These are phyloP conservation scores for Drosophila mimica DNA, from an alignment of 2,888 invertebrate species.

Conservation along the genomic window DNA sequence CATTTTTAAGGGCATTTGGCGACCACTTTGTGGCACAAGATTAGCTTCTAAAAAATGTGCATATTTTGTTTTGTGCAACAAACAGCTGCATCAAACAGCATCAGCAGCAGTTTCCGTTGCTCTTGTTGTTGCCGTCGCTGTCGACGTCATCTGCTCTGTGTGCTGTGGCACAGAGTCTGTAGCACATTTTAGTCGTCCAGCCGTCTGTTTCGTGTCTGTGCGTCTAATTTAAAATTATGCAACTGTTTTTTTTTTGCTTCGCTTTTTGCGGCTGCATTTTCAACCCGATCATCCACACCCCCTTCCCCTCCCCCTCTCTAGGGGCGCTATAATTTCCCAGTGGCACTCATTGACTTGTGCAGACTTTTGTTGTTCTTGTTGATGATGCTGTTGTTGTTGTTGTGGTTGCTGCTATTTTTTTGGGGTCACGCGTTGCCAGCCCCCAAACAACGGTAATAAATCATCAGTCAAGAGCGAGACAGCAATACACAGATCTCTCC, in stretches of 20 bases:
- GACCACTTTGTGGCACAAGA: constrained; percentile 9
- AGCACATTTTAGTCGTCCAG: constrained; percentile 38
- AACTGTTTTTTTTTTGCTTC: constrained; percentile 53
- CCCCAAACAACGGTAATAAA: constrained; percentile 77
- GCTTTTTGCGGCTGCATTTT: constrained; percentile 14
- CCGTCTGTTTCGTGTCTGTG: constrained; percentile 75
- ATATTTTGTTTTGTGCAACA: constrained; percentile 39
- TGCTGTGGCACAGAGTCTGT: constrained; percentile 35
- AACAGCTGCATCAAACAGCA: constrained; percentile 22
- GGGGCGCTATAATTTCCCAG: constrained; percentile 54
- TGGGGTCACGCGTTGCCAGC: constrained; percentile 78
- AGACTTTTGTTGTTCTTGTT: constrained; percentile 33
- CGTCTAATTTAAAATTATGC: constrained; percentile 80
- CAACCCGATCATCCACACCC: constrained; percentile 12
- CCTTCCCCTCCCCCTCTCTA: neutral
- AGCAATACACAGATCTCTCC: constrained; percentile 21
- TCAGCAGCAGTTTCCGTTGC: constrained; percentile 48
- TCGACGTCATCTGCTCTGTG: constrained; percentile 5
- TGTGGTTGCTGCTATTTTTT: constrained; percentile 61
- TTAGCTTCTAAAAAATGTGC: constrained; percentile 28
- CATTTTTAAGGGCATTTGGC: constrained; percentile 19
- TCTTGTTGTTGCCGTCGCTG: constrained; percentile 13
- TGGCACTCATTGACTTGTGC: constrained; percentile 69
- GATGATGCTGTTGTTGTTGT: constrained; percentile 30
- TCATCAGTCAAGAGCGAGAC: constrained; percentile 54